These are phyloP conservation scores for Myripristis jacobus DNA, from an alignment of 2,797 vertebrate species.

Conservation along the genomic window DNA sequence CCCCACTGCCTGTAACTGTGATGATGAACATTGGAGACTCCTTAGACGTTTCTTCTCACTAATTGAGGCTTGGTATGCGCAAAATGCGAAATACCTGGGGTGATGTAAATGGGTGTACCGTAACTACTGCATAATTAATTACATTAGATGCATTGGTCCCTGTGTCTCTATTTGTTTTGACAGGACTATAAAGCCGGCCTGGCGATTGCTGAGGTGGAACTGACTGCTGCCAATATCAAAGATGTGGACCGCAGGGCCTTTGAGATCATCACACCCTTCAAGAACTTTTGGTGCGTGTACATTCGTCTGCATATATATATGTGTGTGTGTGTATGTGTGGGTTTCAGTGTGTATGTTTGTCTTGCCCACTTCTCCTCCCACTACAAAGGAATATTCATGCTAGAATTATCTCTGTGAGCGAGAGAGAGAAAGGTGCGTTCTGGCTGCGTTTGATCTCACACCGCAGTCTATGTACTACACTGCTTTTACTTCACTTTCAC, in stretches of 20 bases:
- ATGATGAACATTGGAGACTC: not conserved
- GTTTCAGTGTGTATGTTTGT: not conserved
- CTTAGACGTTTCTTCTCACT: not conserved
- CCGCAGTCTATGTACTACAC: too few relatives aligned
- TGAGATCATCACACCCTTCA: constrained; percentile 96
- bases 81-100: not conserved
- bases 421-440: too few relatives aligned
- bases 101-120: not conserved
- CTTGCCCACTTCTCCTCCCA: not conserved
- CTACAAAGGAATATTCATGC: not conserved
- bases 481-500: not conserved
- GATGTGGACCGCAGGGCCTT: constrained; percentile 90
- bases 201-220: constrained; percentile 89
- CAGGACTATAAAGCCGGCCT: constrained; percentile 93
- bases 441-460: too few relatives aligned
- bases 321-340: not conserved
- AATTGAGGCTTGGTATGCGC: not conserved
- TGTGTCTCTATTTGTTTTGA: constrained; percentile 30
- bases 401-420: not conserved
- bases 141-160: not conserved
- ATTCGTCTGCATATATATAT: constrained; percentile 39
- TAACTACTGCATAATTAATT: not conserved
- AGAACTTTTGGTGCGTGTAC: constrained; percentile 91
- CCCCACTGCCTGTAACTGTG: too few relatives aligned
- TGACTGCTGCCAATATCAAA: constrained; percentile 92